Evolutionary conservation across 2,113 vertebrate genomes (phyloP), one percentile per base, ranked within the genome.

Genomic region (Atractosteus spatula): DNA sequence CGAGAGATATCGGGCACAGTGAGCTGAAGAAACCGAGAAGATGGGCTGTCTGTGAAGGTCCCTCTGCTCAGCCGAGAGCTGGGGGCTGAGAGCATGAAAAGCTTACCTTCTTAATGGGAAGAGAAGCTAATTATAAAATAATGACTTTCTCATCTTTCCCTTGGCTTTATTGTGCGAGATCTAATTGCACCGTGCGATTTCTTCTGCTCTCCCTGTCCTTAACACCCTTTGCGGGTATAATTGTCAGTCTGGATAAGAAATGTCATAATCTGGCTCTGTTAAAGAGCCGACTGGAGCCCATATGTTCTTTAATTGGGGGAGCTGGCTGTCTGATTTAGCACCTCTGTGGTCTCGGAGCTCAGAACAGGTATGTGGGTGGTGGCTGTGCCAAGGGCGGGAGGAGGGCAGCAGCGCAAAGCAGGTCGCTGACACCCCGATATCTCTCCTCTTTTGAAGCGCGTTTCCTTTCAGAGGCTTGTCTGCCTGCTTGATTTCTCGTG

Each of bases 161-260:
- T 79, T 67, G 74, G 0, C 74, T 84, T 82, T 78, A 79, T 66
- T 68, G 66, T 78, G 72, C 76, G 29, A 0, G 8, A 42, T 0
- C 44, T 77, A 6, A 76, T 57, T 68, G 75, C 78, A 55, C 42
- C 43, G 1, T 0, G 69, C 74, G 47, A 74, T 3, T 61, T 51
- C 17, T 29, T 71, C 69, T 74, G 74, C 83, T 79, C 81, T 7
- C 12, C 77, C 76, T 68, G 76, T 78, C 72, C 68, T 68, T 42
- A 74, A 59, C 13, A 5, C n/a, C 14, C 57, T 51, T 10, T 10
- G 47, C 10, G 47, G 47, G 47, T 51, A 51, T 51, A 51, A 80
- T 6, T 84, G 84, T 89, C 90, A 82, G 81, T 77, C 83, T 82
- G 78, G 78, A 80, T 79, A 76, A 79, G 74, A 74, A 51, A 72